A percentile compares a stretch with the other conserved stretches of the same genome.
Conservation (phyloP, 1,140 invertebrate genomes). For the Brachionus paranguensis region DNA sequence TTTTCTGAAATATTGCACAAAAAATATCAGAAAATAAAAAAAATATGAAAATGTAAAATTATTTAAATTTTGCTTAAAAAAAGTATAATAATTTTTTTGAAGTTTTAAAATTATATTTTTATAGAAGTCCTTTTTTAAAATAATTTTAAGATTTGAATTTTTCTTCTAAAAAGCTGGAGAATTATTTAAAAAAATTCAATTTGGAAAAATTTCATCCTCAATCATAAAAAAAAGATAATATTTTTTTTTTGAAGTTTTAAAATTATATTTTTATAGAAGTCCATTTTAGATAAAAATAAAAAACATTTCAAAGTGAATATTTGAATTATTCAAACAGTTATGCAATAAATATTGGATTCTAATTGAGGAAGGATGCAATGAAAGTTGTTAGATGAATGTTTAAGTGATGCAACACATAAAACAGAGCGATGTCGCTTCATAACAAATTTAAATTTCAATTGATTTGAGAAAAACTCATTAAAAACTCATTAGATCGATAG, state of each 20-base stretch:
- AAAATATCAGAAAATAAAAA: too few species aligned
- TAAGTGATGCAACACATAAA: background rate
- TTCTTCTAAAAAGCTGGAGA: too few species aligned
- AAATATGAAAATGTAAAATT: too few species aligned
- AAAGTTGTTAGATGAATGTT: background rate
- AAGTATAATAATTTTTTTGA: too few species aligned
- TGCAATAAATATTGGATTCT: background rate
- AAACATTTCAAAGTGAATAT: background rate
- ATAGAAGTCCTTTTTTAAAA: too few species aligned
- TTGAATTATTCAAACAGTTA: background rate
- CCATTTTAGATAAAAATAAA: background rate
- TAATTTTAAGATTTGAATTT: too few species aligned
- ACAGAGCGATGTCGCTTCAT: background rate
- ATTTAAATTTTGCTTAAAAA: too few species aligned
- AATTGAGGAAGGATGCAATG: background rate
- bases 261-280: background rate
- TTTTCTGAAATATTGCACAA: too few species aligned
- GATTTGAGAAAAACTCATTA: background rate
- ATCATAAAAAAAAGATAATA: too few species aligned
- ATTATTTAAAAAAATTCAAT: too few species aligned
- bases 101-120: too few species aligned
- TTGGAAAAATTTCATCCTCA: too few species aligned
- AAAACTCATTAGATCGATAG: background rate
- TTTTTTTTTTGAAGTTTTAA: background rate
- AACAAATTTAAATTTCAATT: constrained; percentile 8